Conservation (phyloP, 2,797 vertebrate species). For the Hirundo rustica region DNA sequence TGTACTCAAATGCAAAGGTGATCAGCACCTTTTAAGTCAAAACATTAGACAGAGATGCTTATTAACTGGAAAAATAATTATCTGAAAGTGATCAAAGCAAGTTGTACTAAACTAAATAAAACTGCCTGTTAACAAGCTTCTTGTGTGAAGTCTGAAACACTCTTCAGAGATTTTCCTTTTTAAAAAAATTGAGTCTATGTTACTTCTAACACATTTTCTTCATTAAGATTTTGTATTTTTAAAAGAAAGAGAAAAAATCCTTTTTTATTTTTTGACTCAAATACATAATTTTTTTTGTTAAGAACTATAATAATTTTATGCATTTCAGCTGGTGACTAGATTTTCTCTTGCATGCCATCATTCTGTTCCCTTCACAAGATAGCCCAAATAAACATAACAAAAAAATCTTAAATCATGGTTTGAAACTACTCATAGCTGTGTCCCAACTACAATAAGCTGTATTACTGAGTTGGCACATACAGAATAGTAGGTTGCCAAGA, state of each 20-base stretch:
- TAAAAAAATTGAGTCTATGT: not conserved
- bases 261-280: not conserved
- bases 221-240: not conserved
- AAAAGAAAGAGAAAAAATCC: not conserved
- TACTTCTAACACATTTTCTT: not conserved
- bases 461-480: not conserved
- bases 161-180: not conserved
- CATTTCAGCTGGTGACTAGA: not conserved
- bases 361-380: not conserved
- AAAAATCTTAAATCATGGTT: not conserved
- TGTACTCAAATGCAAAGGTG: not conserved
- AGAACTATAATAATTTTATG: not conserved
- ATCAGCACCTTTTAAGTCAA: not conserved
- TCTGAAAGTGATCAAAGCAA: not conserved
- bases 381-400: not conserved
- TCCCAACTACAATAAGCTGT: not conserved
- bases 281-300: not conserved
- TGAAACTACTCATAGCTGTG: not conserved
- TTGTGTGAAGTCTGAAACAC: not conserved
- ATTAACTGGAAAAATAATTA: slow-evolving; percentile 1
- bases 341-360: not conserved
- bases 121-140: not conserved
- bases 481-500: not conserved
- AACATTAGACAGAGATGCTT: not conserved
- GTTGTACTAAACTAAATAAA: not conserved